phyloP scores from a whole-genome alignment of 2,797 vertebrate genomes.

The Perdix hodgsoniae region DNA sequence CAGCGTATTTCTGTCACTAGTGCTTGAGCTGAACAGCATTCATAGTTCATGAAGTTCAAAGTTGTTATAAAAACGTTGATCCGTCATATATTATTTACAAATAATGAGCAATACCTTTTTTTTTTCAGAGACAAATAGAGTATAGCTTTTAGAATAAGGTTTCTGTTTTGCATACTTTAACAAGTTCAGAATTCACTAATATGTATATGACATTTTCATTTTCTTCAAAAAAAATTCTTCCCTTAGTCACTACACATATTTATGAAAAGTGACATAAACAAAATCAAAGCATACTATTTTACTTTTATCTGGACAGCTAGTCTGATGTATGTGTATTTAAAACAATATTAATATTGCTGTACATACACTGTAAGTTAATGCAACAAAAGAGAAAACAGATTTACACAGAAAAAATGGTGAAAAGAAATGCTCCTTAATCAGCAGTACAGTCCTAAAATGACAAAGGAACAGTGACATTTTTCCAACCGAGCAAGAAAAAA shows the following conservation, averaged over 20 bases:
- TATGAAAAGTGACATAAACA: not conserved
- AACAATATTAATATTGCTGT: not conserved
- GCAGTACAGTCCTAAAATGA: not conserved
- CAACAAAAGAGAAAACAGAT: not conserved
- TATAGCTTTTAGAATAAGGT: not conserved
- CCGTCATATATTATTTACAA: not conserved
- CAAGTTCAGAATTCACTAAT: not conserved
- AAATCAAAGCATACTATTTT: not conserved
- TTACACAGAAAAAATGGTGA: not conserved
- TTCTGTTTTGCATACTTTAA: not conserved
- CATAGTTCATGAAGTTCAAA: not conserved
- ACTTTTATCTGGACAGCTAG: not conserved
- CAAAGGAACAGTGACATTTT: not conserved
- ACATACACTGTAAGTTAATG: not conserved
- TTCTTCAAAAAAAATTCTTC: not conserved
- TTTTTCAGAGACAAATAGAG: not conserved
- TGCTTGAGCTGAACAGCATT: not conserved
- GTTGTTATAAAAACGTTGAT: not conserved
- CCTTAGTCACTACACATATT: not conserved
- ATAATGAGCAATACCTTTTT: not conserved
- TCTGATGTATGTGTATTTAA: not conserved
- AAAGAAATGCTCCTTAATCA: not conserved
- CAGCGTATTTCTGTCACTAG: not conserved
- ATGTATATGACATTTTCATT: not conserved
- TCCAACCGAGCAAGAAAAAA: not conserved